These are phyloP conservation scores for Osmoderma eremita DNA, from an alignment of 2,888 invertebrate genomes.

Conservation along the genomic window DNA sequence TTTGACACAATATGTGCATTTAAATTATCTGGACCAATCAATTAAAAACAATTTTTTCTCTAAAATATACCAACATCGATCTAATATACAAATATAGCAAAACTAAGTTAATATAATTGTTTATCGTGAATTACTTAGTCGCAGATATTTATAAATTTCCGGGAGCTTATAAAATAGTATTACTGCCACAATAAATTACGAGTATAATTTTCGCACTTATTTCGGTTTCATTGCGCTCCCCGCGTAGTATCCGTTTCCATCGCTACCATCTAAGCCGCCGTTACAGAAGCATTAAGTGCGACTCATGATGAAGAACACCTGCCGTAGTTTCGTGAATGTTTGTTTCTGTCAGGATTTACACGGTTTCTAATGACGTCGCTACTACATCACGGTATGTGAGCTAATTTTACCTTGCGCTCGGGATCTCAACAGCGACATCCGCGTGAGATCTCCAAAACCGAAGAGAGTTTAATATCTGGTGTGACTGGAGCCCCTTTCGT, in stretches of 20 bases:
- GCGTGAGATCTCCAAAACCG: conserved; percentile 38
- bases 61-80: no score
- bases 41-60: no score
- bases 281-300: conserved; percentile 42
- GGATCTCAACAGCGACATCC: conserved; percentile 42
- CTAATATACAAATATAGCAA: no score
- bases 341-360: conserved; percentile 49
- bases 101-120: no score
- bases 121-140: neutral
- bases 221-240: conserved; percentile 36
- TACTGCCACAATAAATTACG: conserved; percentile 40
- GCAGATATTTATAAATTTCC: conserved; percentile 14
- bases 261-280: conserved; percentile 40
- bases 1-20: no score
- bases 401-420: conserved; percentile 46
- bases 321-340: conserved; percentile 46
- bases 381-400: conserved; percentile 46
- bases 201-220: conserved; percentile 40
- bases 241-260: conserved; percentile 39
- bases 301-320: conserved; percentile 46
- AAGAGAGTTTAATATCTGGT: conserved; percentile 19
- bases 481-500: conserved; percentile 12
- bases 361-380: conserved; percentile 44
- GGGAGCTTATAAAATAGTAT: conserved; percentile 26
- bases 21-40: no score